Evolutionary conservation across 1,140 invertebrate species (phyloP), one percentile per base, ranked within the genome.

Genomic region (Microplitis mediator): DNA sequence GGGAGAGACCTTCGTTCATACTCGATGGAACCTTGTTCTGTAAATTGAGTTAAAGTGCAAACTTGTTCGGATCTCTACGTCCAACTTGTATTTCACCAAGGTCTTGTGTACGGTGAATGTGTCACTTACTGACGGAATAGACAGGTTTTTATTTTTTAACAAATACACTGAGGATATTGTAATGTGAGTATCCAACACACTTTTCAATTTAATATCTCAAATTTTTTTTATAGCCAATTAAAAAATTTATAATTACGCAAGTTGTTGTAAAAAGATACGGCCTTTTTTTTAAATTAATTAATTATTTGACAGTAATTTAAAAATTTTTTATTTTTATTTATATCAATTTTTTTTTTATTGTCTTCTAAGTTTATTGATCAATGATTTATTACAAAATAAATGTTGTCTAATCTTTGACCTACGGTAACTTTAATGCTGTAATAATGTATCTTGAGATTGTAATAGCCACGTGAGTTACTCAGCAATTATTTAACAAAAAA

Each of bases 11-110:
- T 58, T 58, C 56, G 16, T 31, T 58, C 56, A 31, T 58, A 16
- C 56, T 58, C 56, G 16, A 31, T 9, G 16, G 9, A 16, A 23
- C 56, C 14, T 58, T 23, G n/a, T 58, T 58, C 23, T 58, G 56
- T 58, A 31, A 58, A 58, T 58, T 23, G 23, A 58, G 8, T 16
- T 58, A 16, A 23, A 23, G 56, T 11, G 16, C 9, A 58, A 58
- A 58, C 56, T 58, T 58, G 56, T 58, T 58, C 56, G 23, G 56
- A 23, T 58, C n/a, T 54, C 56, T 58, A 31, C 56, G 56, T 16
- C 23, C 56, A 31, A 23, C 8, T 23, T 58, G 4, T 58, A 58
- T 45, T 45, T 45, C 0, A 45, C 39, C 56, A 58, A 58, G 56
- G 56, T 58, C 56, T 58, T 23, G 23, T 58, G 39, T 45, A 9